Percentiles rank a stretch among this genome's conserved stretches.
Evolutionary conservation across 23 tunicate genomes (phyloP).

Genomic region (Trididemnum nubilum): DNA sequence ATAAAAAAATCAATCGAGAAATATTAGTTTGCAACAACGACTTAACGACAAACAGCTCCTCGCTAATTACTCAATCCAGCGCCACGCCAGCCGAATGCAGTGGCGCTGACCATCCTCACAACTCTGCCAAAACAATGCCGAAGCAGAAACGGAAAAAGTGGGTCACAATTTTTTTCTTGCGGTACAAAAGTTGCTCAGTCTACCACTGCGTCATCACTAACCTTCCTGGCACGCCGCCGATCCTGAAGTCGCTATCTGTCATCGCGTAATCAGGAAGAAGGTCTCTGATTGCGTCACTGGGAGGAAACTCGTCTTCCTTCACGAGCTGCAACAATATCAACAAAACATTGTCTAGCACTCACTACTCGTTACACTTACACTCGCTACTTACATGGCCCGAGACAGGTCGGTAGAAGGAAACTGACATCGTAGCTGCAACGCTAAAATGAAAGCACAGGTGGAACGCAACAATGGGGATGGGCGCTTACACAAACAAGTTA

Average conservation of each 20-base stretch:
- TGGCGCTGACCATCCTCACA: too few relatives aligned
- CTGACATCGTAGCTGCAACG: slow-evolving; percentile 46
- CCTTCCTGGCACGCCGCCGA: not conserved
- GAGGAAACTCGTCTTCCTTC: slow-evolving; percentile 92
- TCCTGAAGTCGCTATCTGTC: slow-evolving; percentile 3
- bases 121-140: too few relatives aligned
- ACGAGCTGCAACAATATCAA: slow-evolving; percentile 55
- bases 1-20: too few relatives aligned
- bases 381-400: slow-evolving; percentile 67
- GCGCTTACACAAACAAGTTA: not conserved
- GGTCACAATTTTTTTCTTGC: too few relatives aligned
- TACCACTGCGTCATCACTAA: too few relatives aligned
- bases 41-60: too few relatives aligned
- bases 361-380: not conserved
- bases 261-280: slow-evolving; percentile 77
- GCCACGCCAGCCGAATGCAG: too few relatives aligned
- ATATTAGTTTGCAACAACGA: too few relatives aligned
- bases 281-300: slow-evolving; percentile 65
- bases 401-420: slow-evolving; percentile 70
- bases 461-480: not conserved
- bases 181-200: too few relatives aligned
- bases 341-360: too few relatives aligned
- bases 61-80: too few relatives aligned
- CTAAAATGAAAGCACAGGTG: not conserved
- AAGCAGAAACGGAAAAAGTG: too few relatives aligned